A percentile compares a stretch with the other conserved stretches of the same genome.
Conservation (phyloP, 2,888 invertebrate genomes). For the Siphlonurus alternatus region DNA sequence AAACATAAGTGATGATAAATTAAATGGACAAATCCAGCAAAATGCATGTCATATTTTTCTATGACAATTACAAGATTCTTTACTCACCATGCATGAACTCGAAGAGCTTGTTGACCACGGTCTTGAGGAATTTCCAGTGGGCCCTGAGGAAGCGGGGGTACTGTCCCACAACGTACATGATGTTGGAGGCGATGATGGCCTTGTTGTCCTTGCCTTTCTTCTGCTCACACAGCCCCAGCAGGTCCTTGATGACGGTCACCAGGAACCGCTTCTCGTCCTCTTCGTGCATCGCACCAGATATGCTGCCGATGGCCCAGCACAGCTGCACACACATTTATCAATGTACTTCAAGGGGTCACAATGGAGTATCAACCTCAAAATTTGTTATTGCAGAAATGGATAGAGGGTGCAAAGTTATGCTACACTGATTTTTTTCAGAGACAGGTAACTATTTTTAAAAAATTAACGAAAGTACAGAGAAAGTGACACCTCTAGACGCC, state of each 20-base stretch:
- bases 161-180: constrained; percentile 99
- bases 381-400: no score
- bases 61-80: no score
- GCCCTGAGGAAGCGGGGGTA: constrained; percentile 95
- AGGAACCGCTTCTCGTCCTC: constrained; percentile 98
- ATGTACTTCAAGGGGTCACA: no score
- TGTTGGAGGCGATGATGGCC: constrained; percentile 98
- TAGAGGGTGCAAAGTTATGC: no score
- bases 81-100: constrained; percentile 89
- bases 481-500: no score
- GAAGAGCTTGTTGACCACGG: constrained; percentile 98
- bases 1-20: no score
- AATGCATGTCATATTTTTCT: no score
- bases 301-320: constrained; percentile 99
- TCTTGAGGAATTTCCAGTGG: constrained; percentile 99
- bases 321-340: constrained; percentile 33
- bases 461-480: no score
- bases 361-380: no score
- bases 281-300: constrained; percentile 97
- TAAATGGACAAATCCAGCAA: no score
- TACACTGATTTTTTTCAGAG: no score
- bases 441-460: no score
- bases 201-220: constrained; percentile 99
- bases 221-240: constrained; percentile 93
- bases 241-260: constrained; percentile 96